Base-by-base conservation (phyloP, 2,888 invertebrate genomes). In the Sylvicola cinctus region DNA sequence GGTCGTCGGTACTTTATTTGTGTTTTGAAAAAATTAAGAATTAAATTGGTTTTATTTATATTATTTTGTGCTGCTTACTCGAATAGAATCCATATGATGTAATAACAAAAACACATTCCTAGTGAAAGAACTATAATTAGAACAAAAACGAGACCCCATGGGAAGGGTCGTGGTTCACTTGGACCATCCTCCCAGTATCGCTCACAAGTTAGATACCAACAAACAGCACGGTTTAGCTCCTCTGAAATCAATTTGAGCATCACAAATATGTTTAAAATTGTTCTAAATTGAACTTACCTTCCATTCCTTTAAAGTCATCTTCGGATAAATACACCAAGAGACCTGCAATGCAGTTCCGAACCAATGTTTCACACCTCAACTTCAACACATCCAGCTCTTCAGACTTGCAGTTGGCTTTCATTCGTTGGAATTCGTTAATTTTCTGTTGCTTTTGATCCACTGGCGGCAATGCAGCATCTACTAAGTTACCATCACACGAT, bases 121-220 rank as follows among this genome's bases (percentile, higher is more conserved):
- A 81, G 65, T 29, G 81, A 77, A 30, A 85, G 65, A 33, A 85
- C 72, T 48, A 83, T 75, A 40, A 83, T 74, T 31, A 83, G 68
- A 40, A 84, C 75, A 44, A 83, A 69, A 35, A 70, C 60, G 27
- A 70, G 63, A 32, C 80, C 80, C 79, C 83, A 81, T 17, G 84
- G 83, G 51, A 84, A 83, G 41, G 72, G 73, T 44, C 78, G 68
- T 33, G 74, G 68, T 42, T 75, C 70, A 10, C 70, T 66, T 41
- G 77, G 74, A 40, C 71, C 68, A 55, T 84, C 83, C 56, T 88
- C 84, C 85, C 87, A 88, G 57, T 85, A 88, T 40, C 80, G 73
- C 52, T 87, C 85, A 51, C 90, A 90, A 42, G 84, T 84, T 49
- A 90, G 62, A 58, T 85, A 88, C 76, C 87, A 87, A 55, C 90